phyloP scores from a whole-genome alignment of 1,140 invertebrate species.

The Coenobita brevimanus region DNA sequence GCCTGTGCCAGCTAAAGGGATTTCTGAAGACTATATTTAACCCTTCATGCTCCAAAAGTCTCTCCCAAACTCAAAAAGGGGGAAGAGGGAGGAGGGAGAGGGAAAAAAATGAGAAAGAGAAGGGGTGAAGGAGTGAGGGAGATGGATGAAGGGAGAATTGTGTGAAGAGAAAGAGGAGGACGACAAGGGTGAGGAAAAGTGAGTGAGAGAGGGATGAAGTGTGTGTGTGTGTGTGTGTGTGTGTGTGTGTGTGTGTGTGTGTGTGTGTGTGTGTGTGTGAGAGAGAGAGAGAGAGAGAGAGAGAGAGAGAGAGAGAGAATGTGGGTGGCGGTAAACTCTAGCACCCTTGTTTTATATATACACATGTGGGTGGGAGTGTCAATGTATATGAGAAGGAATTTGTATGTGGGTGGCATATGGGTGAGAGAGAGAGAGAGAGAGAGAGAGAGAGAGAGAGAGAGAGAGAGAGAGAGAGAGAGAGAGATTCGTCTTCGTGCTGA shows the following conservation, averaged over 20 bases:
- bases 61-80: neutral
- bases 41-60: no score
- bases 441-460: no score
- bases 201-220: neutral
- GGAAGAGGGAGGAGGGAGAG: neutral
- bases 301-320: neutral
- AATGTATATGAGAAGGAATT: no score
- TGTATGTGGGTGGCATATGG: no score
- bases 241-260: slow-evolving; percentile 2
- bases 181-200: neutral
- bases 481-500: no score
- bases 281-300: no score
- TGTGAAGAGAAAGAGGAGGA: neutral
- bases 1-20: neutral
- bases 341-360: no score
- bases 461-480: no score
- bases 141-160: neutral
- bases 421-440: no score
- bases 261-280: no score
- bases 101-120: neutral
- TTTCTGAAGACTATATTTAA: no score
- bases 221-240: slow-evolving; percentile 15
- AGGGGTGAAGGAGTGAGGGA: neutral
- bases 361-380: no score
- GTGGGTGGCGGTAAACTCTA: neutral